Evolutionary conservation across 2,888 invertebrate genomes (phyloP).

Genomic region (Hemaris fuciformis): DNA sequence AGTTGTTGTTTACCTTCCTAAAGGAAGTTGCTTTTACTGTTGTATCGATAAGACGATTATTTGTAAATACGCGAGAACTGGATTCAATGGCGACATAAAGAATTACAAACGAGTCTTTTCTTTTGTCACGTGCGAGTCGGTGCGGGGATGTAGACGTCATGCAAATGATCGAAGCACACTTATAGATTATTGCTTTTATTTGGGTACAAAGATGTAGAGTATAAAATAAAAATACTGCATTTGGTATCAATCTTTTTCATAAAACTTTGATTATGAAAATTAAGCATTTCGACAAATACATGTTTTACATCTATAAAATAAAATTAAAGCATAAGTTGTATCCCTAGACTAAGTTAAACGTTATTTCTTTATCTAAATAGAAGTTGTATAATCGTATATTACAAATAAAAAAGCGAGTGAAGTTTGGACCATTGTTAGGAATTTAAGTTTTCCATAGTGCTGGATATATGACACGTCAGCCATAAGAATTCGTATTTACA

Average conservation of each 20-base stretch:
- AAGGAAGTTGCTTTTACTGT: constrained; percentile 41
- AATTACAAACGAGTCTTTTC: not conserved
- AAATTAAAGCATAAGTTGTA: constrained; percentile 75
- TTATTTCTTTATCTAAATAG: constrained; percentile 74
- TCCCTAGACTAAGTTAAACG: constrained; percentile 63
- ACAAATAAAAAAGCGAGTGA: constrained; percentile 80
- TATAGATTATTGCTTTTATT: constrained; percentile 76
- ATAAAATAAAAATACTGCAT: constrained; percentile 81
- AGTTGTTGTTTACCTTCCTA: constrained; percentile 20
- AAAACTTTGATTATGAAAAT: constrained; percentile 78
- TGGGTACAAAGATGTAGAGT: constrained; percentile 79
- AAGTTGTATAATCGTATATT: constrained; percentile 78
- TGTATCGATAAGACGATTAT: constrained; percentile 52
- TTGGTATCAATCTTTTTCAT: constrained; percentile 77
- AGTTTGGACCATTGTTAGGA: constrained; percentile 81
- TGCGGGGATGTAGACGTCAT: not conserved
- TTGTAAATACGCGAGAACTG: constrained; percentile 48
- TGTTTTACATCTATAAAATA: constrained; percentile 72
- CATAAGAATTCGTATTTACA: constrained; percentile 75
- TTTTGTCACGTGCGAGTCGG: not conserved
- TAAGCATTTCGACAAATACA: constrained; percentile 79
- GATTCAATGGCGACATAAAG: constrained; percentile 32
- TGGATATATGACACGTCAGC: constrained; percentile 66
- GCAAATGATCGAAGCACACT: not conserved
- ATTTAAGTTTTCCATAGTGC: constrained; percentile 78